These are phyloP conservation scores for Australoheros scitulus DNA, from an alignment of 2,113 vertebrate genomes.

Conservation along the genomic window DNA sequence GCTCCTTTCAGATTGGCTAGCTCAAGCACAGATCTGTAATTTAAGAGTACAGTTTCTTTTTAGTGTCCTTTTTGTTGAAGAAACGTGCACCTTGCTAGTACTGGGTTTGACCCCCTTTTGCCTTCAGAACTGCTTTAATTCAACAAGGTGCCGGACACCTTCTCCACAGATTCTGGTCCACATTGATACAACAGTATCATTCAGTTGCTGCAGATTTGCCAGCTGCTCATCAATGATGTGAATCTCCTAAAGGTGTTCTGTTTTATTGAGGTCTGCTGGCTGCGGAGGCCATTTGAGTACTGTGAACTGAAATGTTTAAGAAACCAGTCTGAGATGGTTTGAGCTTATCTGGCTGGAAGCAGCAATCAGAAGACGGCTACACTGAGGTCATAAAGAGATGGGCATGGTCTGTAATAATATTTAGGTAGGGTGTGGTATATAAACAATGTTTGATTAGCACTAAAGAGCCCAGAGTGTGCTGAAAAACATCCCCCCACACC, in stretches of 20 bases:
- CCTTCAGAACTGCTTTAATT: neutral
- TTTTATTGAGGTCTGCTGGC: neutral
- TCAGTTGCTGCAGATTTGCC: neutral
- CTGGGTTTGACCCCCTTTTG: neutral
- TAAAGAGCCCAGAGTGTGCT: neutral
- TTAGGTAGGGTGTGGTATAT: neutral
- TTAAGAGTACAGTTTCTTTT: neutral
- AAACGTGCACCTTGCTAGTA: neutral
- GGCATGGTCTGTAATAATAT: neutral
- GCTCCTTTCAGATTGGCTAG: neutral
- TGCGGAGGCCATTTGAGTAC: neutral
- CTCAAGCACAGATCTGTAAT: neutral
- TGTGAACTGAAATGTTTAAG: neutral
- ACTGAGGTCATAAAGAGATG: neutral
- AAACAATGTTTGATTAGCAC: neutral
- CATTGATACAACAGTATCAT: neutral
- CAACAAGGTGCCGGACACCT: neutral
- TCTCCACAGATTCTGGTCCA: neutral
- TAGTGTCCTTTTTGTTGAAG: neutral
- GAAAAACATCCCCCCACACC: neutral
- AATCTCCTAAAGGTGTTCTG: accelerated
- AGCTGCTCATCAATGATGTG: neutral
- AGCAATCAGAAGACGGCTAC: accelerated
- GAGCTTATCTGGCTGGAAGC: neutral
- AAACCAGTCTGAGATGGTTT: neutral